These are phyloP conservation scores for Saturnia japonica DNA, from an alignment of 2,888 invertebrate species.

Conservation along the genomic window DNA sequence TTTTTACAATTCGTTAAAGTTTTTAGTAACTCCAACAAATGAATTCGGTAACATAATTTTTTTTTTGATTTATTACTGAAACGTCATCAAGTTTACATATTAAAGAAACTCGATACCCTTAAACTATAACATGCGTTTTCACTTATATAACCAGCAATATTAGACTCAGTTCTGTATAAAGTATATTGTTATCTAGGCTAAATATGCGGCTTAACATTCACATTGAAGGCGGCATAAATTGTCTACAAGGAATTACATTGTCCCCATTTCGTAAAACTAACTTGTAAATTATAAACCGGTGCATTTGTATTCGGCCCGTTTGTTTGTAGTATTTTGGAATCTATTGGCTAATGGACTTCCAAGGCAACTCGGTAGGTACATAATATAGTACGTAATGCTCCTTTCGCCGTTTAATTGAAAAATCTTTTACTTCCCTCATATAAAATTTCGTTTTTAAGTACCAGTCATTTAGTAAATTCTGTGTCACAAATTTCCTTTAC, in stretches of 20 bases:
- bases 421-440: not conserved
- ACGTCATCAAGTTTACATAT: too few species aligned
- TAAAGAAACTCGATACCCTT: too few species aligned
- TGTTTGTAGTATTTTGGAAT: conserved; percentile 23
- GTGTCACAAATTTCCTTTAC: too few species aligned
- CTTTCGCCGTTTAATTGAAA: not conserved
- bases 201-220: conserved; percentile 22
- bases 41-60: too few species aligned
- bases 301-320: conserved; percentile 35
- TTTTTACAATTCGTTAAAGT: too few species aligned
- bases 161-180: conserved; percentile 1
- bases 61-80: too few species aligned
- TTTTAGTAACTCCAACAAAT: too few species aligned
- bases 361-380: conserved; percentile 11
- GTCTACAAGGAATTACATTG: conserved; percentile 23
- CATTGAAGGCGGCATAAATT: conserved; percentile 23
- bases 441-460: too few species aligned
- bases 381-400: conserved; percentile 1
- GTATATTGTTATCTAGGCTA: conserved; percentile 15
- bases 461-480: too few species aligned
- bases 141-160: not conserved
- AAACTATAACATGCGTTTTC: too few species aligned
- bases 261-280: conserved; percentile 37
- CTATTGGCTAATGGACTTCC: conserved; percentile 18
- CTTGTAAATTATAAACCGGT: conserved; percentile 37